phyloP scores from a whole-genome alignment of 2,797 vertebrate genomes.

The Cryptoprocta ferox region DNA sequence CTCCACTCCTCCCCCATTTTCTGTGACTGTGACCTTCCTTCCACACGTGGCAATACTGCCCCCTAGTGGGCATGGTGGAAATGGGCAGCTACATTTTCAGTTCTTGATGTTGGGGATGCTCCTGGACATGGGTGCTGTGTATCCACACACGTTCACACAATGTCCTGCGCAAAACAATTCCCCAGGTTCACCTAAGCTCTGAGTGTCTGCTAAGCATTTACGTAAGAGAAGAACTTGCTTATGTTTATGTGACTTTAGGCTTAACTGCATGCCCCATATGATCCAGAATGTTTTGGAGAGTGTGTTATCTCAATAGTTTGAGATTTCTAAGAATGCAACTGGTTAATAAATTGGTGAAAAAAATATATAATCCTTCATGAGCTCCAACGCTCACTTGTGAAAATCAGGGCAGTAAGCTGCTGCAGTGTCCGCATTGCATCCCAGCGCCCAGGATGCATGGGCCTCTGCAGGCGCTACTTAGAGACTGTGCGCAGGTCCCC shows the following conservation, averaged over 20 bases:
- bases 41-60: neutral
- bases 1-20: neutral
- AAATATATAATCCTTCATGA: neutral
- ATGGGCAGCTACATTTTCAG: neutral
- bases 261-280: neutral
- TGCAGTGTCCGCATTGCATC: rapidly evolving
- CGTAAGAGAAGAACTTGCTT: neutral
- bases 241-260: neutral
- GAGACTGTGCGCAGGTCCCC: rapidly evolving
- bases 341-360: neutral
- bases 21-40: neutral
- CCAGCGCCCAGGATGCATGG: too few relatives aligned
- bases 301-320: neutral
- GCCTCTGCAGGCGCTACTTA: rapidly evolving
- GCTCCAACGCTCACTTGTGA: too few relatives aligned
- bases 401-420: rapidly evolving
- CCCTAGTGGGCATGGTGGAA: neutral
- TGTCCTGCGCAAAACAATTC: neutral
- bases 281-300: neutral
- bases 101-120: neutral
- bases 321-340: neutral
- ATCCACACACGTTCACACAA: rapidly evolving
- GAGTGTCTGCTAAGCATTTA: neutral
- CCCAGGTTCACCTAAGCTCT: neutral
- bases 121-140: neutral